phyloP scores from a whole-genome alignment of 1,140 invertebrate species.

The Orussus abietinus region DNA sequence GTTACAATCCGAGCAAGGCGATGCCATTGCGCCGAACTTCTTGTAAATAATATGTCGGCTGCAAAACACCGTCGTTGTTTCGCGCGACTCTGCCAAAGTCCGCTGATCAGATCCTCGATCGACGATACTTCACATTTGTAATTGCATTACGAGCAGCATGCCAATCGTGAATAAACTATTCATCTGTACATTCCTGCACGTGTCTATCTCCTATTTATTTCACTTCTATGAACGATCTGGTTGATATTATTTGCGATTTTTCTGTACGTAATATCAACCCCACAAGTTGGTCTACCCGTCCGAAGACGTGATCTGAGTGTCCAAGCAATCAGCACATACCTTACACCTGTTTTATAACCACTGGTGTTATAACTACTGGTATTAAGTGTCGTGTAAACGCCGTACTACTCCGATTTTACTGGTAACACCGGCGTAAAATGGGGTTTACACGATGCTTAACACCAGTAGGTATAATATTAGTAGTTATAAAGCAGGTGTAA shows the following conservation, averaged over 20 bases:
- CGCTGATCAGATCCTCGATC: too few relatives aligned
- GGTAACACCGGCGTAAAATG: too few relatives aligned
- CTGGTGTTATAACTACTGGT: too few relatives aligned
- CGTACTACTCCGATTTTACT: too few relatives aligned
- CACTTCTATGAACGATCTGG: neutral
- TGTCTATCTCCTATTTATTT: neutral
- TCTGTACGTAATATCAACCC: neutral
- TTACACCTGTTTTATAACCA: neutral
- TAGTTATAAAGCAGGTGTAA: too few relatives aligned
- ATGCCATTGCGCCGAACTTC: too few relatives aligned
- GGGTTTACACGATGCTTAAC: too few relatives aligned
- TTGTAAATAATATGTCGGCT: conserved; percentile 30
- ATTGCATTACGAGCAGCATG: conserved; percentile 28
- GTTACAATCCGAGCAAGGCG: neutral
- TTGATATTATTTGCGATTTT: neutral
- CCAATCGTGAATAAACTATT: conserved; percentile 37
- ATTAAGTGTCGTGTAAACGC: too few relatives aligned
- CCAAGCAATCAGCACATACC: neutral
- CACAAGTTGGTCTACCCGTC: conserved; percentile 6
- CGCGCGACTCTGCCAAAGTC: conserved; percentile 26
- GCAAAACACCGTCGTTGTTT: conserved; percentile 15
- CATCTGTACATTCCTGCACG: conserved; percentile 32
- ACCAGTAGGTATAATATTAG: too few relatives aligned
- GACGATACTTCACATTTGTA: conserved; percentile 35
- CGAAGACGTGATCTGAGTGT: neutral